These are phyloP conservation scores for Trinectes maculatus DNA, from an alignment of 2,113 vertebrate genomes.

Conservation along the genomic window DNA sequence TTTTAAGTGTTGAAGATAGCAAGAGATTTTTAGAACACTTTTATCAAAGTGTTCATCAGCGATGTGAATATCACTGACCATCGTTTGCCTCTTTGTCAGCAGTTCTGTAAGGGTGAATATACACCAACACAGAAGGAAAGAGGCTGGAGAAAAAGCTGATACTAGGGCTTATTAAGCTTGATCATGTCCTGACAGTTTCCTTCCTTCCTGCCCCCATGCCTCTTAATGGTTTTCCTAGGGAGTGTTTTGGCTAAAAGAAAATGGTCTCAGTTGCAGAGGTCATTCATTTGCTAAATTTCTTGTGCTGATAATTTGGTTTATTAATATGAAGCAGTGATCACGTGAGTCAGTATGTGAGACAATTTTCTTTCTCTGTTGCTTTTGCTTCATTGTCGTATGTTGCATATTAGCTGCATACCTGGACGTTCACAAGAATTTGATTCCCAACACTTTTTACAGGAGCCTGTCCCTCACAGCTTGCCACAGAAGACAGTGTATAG, in stretches of 20 bases:
- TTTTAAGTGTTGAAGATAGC: background rate
- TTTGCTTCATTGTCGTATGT: background rate
- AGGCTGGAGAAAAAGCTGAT: slow-evolving; percentile 40
- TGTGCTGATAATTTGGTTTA: background rate
- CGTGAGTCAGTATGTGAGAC: background rate
- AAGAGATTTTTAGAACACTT: background rate
- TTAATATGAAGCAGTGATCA: background rate
- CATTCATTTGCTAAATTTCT: background rate
- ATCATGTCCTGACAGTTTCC: slow-evolving; percentile 57
- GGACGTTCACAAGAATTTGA: slow-evolving; percentile 14
- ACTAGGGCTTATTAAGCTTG: slow-evolving; percentile 29
- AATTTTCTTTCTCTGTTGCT: background rate
- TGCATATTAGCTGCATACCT: background rate
- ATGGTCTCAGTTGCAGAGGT: background rate
- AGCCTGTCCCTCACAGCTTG: slow-evolving; percentile 14
- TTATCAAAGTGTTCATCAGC: slow-evolving; percentile 31
- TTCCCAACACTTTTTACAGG: slow-evolving; percentile 35
- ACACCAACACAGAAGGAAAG: slow-evolving; percentile 26
- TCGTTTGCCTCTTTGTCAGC: slow-evolving; percentile 58
- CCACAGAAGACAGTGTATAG: slow-evolving; percentile 42
- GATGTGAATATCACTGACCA: slow-evolving; percentile 32
- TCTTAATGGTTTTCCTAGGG: slow-evolving; percentile 11
- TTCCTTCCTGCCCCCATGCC: slow-evolving; percentile 56
- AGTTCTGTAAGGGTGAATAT: slow-evolving; percentile 46
- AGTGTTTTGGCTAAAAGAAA: slow-evolving; percentile 13